Percentiles rank a stretch among this genome's conserved stretches.
Conservation (phyloP, 2,797 vertebrate species). For the Argya squamiceps region DNA sequence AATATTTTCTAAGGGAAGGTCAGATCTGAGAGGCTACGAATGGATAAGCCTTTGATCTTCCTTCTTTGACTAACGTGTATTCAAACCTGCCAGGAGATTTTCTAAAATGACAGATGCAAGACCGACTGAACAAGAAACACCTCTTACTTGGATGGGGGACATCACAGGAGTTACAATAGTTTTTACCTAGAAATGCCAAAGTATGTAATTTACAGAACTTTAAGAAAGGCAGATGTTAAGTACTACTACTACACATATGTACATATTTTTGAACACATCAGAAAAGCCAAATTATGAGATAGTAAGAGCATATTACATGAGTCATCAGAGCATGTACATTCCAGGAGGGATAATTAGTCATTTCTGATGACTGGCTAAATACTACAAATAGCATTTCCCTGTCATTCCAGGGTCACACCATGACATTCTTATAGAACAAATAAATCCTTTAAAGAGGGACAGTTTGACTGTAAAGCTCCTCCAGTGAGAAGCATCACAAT, state of each 20-base stretch:
- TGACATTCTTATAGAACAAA: not conserved
- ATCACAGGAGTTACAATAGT: not conserved
- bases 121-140: not conserved
- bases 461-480: not conserved
- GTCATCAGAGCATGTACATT: not conserved
- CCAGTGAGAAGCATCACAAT: not conserved
- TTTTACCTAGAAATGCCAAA: not conserved
- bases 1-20: constrained; percentile 16
- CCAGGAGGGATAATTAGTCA: not conserved
- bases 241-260: not conserved
- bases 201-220: not conserved
- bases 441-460: not conserved
- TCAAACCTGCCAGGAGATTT: not conserved
- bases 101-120: not conserved
- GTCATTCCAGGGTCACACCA: not conserved
- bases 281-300: not conserved
- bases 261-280: not conserved
- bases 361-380: constrained; percentile 24
- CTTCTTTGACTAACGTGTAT: not conserved
- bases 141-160: not conserved
- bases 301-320: not conserved
- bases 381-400: not conserved
- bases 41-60: constrained; percentile 39
- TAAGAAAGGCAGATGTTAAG: not conserved
- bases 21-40: not conserved